Conservation (phyloP, 2,888 invertebrate genomes). For the Euplagia quadripunctaria region DNA sequence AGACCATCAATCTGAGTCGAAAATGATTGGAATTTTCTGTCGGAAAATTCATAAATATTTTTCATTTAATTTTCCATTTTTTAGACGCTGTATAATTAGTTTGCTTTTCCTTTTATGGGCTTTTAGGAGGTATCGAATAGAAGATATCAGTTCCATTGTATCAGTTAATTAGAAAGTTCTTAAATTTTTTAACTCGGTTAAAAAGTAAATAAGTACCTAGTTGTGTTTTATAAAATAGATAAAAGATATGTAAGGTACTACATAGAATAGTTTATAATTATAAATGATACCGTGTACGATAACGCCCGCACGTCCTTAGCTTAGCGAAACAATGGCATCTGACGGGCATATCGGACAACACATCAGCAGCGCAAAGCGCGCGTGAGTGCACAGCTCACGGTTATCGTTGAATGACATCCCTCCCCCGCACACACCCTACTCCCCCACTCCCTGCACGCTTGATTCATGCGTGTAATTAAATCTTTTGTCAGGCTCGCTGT, state of each 20-base stretch:
- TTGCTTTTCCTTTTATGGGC: too few species aligned
- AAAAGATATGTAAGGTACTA: neutral
- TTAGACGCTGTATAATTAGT: too few species aligned
- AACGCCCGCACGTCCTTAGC: conserved; percentile 73
- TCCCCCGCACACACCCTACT: conserved; percentile 54
- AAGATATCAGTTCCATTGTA: too few species aligned
- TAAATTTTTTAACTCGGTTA: neutral
- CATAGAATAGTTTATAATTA: conserved; percentile 62
- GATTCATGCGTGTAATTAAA: conserved; percentile 87
- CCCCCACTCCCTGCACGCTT: conserved; percentile 70
- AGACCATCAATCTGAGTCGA: too few species aligned
- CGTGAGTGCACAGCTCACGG: conserved; percentile 74
- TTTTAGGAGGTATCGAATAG: too few species aligned
- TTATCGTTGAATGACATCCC: conserved; percentile 67
- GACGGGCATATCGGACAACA: conserved; percentile 66
- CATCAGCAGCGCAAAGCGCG: conserved; percentile 68
- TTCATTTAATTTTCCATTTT: too few species aligned
- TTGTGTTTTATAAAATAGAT: neutral
- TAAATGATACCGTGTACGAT: conserved; percentile 70
- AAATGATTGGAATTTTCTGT: too few species aligned
- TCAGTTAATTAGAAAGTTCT: neutral
- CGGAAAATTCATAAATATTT: too few species aligned
- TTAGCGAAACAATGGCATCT: conserved; percentile 69
- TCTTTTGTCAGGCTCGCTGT: conserved; percentile 81
- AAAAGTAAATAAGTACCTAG: neutral